phyloP scores from a whole-genome alignment of 2,797 vertebrate genomes.

The Falco concolor region DNA sequence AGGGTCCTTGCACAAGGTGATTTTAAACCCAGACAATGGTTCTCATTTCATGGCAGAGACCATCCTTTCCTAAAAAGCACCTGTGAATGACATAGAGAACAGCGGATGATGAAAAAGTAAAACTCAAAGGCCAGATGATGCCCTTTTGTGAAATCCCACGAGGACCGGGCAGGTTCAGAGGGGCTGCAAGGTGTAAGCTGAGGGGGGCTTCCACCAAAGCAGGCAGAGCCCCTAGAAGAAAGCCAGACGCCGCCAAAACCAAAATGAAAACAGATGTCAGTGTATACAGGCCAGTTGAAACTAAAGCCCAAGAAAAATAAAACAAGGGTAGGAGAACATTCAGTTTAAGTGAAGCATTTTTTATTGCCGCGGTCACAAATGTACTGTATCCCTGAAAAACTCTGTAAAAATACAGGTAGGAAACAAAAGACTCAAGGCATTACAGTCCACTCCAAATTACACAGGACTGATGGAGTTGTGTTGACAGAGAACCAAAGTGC shows the following conservation, averaged over 20 bases:
- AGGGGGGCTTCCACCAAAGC: neutral
- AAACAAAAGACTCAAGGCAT: neutral
- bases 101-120: neutral
- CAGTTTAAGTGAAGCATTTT: neutral
- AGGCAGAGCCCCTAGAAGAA: neutral
- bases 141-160: neutral
- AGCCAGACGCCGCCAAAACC: neutral
- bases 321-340: neutral
- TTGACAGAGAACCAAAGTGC: neutral
- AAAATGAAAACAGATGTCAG: constrained; percentile 23
- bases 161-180: neutral
- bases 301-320: constrained; percentile 11
- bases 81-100: neutral
- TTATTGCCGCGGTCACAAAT: neutral
- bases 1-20: neutral
- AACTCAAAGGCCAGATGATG: neutral
- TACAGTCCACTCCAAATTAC: neutral
- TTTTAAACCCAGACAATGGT: neutral
- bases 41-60: neutral
- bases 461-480: neutral
- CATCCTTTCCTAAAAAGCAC: neutral
- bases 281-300: neutral
- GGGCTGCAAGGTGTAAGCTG: neutral
- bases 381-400: neutral
- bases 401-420: neutral